phyloP scores from a whole-genome alignment of 2,797 vertebrate genomes.

The Ibycter americanus region DNA sequence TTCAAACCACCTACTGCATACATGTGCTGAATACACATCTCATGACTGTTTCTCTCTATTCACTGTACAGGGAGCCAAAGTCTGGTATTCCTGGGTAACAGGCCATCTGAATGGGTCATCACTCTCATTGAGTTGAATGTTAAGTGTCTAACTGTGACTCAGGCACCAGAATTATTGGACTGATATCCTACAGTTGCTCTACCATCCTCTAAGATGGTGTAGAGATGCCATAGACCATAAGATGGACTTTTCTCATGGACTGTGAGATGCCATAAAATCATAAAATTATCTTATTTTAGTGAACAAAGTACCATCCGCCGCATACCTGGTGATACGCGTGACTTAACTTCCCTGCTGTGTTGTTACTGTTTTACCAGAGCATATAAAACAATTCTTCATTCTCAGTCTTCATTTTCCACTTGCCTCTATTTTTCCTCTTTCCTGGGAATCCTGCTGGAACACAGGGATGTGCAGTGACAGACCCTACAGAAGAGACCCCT shows the following conservation, averaged over 20 bases:
- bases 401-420: neutral
- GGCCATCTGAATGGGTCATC: neutral
- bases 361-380: neutral
- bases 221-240: neutral
- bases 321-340: neutral
- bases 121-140: rapidly evolving
- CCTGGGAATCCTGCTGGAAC: neutral
- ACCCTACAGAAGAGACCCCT: neutral
- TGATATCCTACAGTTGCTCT: neutral
- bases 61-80: neutral
- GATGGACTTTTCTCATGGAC: neutral
- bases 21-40: neutral
- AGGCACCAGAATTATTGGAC: neutral
- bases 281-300: neutral
- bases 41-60: neutral
- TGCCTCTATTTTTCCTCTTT: neutral
- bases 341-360: neutral
- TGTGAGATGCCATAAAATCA: neutral
- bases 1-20: neutral
- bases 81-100: neutral
- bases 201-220: neutral
- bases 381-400: neutral
- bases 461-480: neutral
- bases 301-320: neutral
- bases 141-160: neutral